These are phyloP conservation scores for Charadrius vociferus DNA, from an alignment of 2,113 vertebrate species.

Conservation along the genomic window DNA sequence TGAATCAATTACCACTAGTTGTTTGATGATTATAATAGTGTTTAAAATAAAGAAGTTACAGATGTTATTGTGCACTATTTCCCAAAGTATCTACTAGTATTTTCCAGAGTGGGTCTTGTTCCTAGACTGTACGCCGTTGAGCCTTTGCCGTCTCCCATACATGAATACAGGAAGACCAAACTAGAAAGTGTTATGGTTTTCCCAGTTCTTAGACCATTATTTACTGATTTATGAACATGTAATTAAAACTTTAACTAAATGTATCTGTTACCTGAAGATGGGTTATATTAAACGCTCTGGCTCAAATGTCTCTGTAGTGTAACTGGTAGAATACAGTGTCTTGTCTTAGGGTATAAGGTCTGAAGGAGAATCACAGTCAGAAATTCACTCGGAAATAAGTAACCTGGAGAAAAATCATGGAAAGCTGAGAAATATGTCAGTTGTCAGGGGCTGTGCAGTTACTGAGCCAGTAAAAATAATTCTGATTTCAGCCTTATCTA, in stretches of 20 bases:
- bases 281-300: background rate
- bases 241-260: background rate
- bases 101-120: background rate
- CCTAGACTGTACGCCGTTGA: background rate
- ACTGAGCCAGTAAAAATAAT: background rate
- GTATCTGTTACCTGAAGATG: background rate
- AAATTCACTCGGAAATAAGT: background rate
- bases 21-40: background rate
- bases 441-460: background rate
- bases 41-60: background rate
- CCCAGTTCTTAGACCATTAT: background rate
- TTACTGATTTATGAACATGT: background rate
- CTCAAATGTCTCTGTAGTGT: background rate
- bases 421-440: background rate
- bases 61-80: background rate
- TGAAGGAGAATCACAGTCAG: background rate
- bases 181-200: background rate
- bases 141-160: background rate
- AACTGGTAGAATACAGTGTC: background rate
- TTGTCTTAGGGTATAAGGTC: background rate
- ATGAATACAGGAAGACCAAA: background rate
- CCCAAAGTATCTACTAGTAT: background rate
- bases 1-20: background rate
- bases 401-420: background rate
- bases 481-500: background rate